Percentiles rank a stretch among this genome's conserved stretches.
Evolutionary conservation across 2,113 vertebrate species (phyloP).

Genomic region (Pangasianodon hypophthalmus): DNA sequence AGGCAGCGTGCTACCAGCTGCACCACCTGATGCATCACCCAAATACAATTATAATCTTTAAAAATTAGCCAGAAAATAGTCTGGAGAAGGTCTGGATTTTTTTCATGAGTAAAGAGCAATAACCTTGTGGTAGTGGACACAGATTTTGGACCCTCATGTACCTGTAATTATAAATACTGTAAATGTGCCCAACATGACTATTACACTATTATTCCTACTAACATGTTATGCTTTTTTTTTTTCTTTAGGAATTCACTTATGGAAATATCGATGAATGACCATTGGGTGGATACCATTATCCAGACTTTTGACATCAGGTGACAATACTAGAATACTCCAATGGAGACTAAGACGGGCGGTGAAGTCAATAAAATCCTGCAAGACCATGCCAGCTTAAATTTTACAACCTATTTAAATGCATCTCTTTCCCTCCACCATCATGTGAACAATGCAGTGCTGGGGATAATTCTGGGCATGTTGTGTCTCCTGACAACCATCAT

Average conservation of each 20-base stretch:
- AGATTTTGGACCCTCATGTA: not conserved
- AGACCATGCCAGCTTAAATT: slow-evolving; percentile 66
- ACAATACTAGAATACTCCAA: slow-evolving; percentile 56
- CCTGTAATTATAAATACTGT: not conserved
- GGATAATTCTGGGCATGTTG: slow-evolving; percentile 79
- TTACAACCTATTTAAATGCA: slow-evolving; percentile 52
- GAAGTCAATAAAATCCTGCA: slow-evolving; percentile 48
- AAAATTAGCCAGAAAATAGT: not conserved
- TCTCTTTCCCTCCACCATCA: slow-evolving; percentile 60
- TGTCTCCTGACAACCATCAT: slow-evolving; percentile 85
- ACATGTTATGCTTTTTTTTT: slow-evolving; percentile 26
- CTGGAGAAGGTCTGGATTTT: not conserved
- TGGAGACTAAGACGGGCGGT: slow-evolving; percentile 59
- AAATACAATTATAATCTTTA: not conserved
- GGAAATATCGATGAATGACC: slow-evolving; percentile 33
- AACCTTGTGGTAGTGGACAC: not conserved
- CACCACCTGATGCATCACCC: not conserved
- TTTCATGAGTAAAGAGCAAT: not conserved
- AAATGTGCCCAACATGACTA: not conserved
- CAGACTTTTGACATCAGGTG: slow-evolving; percentile 59
- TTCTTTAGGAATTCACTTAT: slow-evolving; percentile 55
- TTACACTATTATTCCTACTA: not conserved
- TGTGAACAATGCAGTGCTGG: slow-evolving; percentile 71
- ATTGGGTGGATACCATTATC: slow-evolving; percentile 6
- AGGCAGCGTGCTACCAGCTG: not conserved